Percentiles rank a stretch among this genome's conserved stretches.
Conservation (phyloP, 1,140 invertebrate genomes). For the Hydropsyche tenuis region DNA sequence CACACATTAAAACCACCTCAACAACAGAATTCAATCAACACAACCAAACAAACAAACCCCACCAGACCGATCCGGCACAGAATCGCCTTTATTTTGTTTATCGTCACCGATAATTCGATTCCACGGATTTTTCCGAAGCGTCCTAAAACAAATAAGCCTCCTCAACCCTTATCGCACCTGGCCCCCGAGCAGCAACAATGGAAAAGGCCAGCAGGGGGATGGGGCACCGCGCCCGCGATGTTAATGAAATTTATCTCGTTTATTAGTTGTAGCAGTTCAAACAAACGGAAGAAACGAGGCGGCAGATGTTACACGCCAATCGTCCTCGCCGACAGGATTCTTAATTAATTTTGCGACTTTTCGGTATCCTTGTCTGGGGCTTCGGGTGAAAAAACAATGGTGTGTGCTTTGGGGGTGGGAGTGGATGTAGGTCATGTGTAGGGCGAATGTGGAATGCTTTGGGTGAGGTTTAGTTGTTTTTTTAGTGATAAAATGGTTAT, state of each 20-base stretch:
- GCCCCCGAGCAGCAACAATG: background rate
- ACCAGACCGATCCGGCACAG: no score
- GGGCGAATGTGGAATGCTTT: no score
- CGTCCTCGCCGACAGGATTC: conserved; percentile 26
- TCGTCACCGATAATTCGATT: background rate
- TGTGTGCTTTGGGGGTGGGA: no score
- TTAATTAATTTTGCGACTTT: conserved; percentile 40
- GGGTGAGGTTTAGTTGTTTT: no score
- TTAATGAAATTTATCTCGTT: conserved; percentile 36
- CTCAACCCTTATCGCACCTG: conserved; percentile 11
- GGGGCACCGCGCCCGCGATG: conserved; percentile 1
- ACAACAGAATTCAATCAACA: no score
- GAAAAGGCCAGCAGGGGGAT: background rate
- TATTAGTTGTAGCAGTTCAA: conserved; percentile 37
- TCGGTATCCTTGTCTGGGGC: background rate
- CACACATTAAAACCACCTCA: no score
- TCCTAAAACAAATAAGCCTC: no score
- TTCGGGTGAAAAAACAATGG: no score
- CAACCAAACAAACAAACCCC: no score
- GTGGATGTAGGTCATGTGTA: no score
- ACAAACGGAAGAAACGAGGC: conserved; percentile 16
- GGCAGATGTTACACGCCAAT: conserved; percentile 37
- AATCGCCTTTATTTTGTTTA: background rate
- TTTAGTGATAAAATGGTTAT: no score
- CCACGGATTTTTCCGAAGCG: background rate